Evolutionary conservation across 2,888 invertebrate genomes (phyloP).

Genomic region (Nephrotoma appendiculata): DNA sequence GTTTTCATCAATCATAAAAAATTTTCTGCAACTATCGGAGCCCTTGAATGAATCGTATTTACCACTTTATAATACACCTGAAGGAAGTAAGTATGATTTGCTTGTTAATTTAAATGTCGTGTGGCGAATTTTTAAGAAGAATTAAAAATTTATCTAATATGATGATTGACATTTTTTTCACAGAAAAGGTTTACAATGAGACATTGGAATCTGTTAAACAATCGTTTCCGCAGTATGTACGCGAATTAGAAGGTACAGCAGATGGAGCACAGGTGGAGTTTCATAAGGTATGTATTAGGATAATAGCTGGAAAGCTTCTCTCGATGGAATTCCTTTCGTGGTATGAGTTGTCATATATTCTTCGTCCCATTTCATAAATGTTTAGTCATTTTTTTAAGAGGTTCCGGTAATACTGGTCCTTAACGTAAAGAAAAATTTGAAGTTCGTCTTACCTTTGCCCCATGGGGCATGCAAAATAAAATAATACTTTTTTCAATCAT

Average conservation of each 20-base stretch:
- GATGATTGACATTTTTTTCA: conserved; percentile 5
- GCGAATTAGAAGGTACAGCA: conserved; percentile 72
- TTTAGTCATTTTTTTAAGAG: no score
- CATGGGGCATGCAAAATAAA: no score
- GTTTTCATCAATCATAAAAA: conserved; percentile 57
- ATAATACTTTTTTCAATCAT: no score
- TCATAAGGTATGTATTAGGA: conserved; percentile 44
- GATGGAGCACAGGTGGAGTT: conserved; percentile 75
- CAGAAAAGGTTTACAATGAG: conserved; percentile 50
- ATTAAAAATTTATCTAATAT: neutral
- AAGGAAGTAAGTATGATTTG: conserved; percentile 37
- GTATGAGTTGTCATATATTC: no score
- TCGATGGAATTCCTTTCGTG: no score
- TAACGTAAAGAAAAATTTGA: no score
- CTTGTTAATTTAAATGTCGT: neutral
- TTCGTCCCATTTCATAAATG: no score
- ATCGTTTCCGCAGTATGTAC: conserved; percentile 67
- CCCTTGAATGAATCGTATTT: conserved; percentile 54
- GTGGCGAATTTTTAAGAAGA: neutral
- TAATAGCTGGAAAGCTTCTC: no score
- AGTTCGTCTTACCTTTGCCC: no score
- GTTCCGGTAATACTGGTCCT: no score
- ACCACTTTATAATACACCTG: conserved; percentile 52
- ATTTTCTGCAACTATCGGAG: conserved; percentile 42
- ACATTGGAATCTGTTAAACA: conserved; percentile 51